phyloP scores from a whole-genome alignment of 92 coral and sea anemone species.

The Siderastrea radians region DNA sequence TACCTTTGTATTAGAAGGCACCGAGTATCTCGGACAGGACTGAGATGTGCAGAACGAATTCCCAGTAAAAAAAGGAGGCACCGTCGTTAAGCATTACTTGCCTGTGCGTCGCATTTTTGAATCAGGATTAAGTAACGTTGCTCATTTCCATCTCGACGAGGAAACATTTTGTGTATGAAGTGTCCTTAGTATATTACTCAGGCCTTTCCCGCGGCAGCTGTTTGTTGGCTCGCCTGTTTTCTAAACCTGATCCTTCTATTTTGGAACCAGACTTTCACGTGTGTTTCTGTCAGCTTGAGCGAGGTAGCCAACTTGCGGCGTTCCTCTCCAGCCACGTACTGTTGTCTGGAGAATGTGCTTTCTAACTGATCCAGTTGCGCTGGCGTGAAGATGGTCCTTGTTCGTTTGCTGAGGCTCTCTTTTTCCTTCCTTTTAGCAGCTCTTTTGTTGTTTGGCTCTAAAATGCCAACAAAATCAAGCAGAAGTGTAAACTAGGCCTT shows the following conservation, averaged over 20 bases:
- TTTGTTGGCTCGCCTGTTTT: constrained; percentile 54
- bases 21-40: no score
- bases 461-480: background rate
- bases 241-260: constrained; percentile 85
- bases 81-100: no score
- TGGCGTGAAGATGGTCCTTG: constrained; percentile 86
- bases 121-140: no score
- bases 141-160: background rate
- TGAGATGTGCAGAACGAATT: no score
- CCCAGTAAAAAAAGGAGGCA: no score
- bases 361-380: constrained; percentile 82
- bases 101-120: no score
- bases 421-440: constrained; percentile 9
- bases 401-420: constrained; percentile 57
- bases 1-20: no score
- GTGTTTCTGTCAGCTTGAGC: constrained; percentile 81
- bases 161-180: background rate
- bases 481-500: no score
- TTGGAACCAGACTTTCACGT: constrained; percentile 93
- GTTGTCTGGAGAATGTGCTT: constrained; percentile 79
- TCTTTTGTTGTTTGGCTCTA: constrained; percentile 2
- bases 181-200: background rate
- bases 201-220: background rate
- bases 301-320: constrained; percentile 72
- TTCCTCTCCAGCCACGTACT: constrained; percentile 91